Evolutionary conservation across 2,113 vertebrate genomes (phyloP).

Genomic region (Porphyrio hochstetteri): DNA sequence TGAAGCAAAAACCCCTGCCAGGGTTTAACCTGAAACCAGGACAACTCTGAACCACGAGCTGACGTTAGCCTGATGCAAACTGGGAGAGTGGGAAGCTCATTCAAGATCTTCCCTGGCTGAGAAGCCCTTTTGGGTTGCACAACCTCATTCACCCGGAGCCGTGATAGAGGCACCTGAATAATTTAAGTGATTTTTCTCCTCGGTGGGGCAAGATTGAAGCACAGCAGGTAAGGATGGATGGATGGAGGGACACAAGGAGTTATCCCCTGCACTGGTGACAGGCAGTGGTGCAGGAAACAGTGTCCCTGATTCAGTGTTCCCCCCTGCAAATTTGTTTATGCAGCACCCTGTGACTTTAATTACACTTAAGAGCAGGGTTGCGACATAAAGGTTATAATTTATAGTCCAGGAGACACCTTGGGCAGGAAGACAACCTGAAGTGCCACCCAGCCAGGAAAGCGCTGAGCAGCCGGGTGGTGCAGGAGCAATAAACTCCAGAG

Average conservation of each 20-base stretch:
- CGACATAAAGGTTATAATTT: slow-evolving; percentile 54
- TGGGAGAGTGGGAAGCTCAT: slow-evolving; percentile 9
- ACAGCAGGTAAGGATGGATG: neutral
- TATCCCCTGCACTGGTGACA: neutral
- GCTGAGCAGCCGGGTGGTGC: neutral
- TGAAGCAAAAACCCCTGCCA: neutral
- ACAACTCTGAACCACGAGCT: neutral
- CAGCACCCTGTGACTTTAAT: slow-evolving; percentile 35
- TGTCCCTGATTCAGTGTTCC: neutral
- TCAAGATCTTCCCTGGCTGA: slow-evolving; percentile 12
- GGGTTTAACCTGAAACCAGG: too few species aligned
- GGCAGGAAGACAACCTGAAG: slow-evolving; percentile 24
- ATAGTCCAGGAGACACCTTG: slow-evolving; percentile 39
- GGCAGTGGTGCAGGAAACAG: neutral
- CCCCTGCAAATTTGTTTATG: neutral
- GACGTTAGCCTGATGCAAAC: neutral
- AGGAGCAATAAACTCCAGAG: neutral
- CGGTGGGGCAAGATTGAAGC: neutral
- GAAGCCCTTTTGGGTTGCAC: slow-evolving; percentile 36
- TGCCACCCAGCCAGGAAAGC: slow-evolving; percentile 20
- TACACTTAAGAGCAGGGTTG: slow-evolving; percentile 26
- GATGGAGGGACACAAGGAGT: neutral
- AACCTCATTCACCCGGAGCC: neutral
- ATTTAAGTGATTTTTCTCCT: neutral
- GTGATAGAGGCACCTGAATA: neutral